Percentiles rank a stretch among this genome's conserved stretches.
phyloP scores from a whole-genome alignment of 2,888 invertebrate genomes.

The Callyntrura guangdongensis region DNA sequence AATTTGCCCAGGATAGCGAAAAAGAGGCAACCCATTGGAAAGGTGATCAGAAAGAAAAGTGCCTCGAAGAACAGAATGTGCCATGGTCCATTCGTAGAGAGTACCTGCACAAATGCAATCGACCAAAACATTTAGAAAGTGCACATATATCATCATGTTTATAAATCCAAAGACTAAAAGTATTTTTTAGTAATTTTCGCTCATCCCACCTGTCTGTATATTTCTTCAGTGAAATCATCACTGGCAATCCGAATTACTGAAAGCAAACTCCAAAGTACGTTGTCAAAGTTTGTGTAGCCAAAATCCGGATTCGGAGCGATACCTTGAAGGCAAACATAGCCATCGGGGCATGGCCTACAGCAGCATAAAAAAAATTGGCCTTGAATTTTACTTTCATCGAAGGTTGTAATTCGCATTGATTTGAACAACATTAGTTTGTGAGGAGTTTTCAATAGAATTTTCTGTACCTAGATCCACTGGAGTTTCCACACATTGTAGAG shows the following conservation, averaged over 20 bases:
- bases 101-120: not conserved
- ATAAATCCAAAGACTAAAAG: too few species aligned
- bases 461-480: slow-evolving; percentile 54
- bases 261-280: slow-evolving; percentile 70
- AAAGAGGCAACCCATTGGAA: slow-evolving; percentile 75
- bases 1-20: slow-evolving; percentile 71
- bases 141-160: too few species aligned
- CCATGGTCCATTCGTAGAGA: slow-evolving; percentile 66
- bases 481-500: slow-evolving; percentile 70
- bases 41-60: slow-evolving; percentile 75
- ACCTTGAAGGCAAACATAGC: slow-evolving; percentile 69
- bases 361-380: not conserved
- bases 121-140: too few species aligned
- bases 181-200: too few species aligned
- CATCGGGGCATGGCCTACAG: slow-evolving; percentile 68
- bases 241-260: slow-evolving; percentile 69
- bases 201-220: slow-evolving; percentile 63
- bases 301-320: slow-evolving; percentile 73
- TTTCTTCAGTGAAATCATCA: slow-evolving; percentile 77
- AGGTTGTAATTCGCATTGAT: not conserved
- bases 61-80: slow-evolving; percentile 63
- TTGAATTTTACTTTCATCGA: not conserved
- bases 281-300: slow-evolving; percentile 78
- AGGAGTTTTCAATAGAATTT: too few species aligned
- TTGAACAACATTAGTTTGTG: not conserved